Evolutionary conservation across 2,888 invertebrate genomes (phyloP), one percentile per base, ranked within the genome.

Genomic region (Entomobrya multifasciata): DNA sequence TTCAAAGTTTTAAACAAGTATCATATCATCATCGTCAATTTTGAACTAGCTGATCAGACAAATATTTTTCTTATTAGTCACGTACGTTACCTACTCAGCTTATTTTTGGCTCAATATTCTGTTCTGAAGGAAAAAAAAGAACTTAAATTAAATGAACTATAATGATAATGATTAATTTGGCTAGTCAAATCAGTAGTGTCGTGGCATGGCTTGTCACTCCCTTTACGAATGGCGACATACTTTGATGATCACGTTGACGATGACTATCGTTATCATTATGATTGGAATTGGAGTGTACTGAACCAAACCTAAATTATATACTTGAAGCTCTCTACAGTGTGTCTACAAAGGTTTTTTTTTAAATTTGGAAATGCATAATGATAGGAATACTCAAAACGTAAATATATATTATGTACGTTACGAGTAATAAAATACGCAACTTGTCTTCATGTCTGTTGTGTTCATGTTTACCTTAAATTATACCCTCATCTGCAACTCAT

Each of bases 21-120:
- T 36, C 4, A 36, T 67, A 17, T 60, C 60, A 11, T 27, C 30
- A 60, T 25, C 11, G n/a, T n/a, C 36, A 36, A 36, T 36, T 36
- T 8, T 6, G 4, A 62, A 62, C 3, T 25, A 62, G 62, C 62
- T 62, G 62, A 25, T 62, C 27, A 62, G 15, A 30, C 27, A 15
- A 62, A 36, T 65, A 36, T 65, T 65, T 65, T 10, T 65, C 13
- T 36, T 36, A 65, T 65, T 65, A 65, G 65, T 65, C 65, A 65
- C 65, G 65, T 65, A 22, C n/a, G n/a, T n/a, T n/a, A n/a, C 65
- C 36, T 6, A 36, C 36, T 36, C 36, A 6, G 4, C 36, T 36
- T 36, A 36, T 65, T 65, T 65, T 65, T 65, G 65, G 30, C 65
- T 65, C 11, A 65, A 10, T 30, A 30, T 65, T 36, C 36, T 36